Conservation (phyloP, 2,797 vertebrate species). For the Platyrinchus mystaceus region DNA sequence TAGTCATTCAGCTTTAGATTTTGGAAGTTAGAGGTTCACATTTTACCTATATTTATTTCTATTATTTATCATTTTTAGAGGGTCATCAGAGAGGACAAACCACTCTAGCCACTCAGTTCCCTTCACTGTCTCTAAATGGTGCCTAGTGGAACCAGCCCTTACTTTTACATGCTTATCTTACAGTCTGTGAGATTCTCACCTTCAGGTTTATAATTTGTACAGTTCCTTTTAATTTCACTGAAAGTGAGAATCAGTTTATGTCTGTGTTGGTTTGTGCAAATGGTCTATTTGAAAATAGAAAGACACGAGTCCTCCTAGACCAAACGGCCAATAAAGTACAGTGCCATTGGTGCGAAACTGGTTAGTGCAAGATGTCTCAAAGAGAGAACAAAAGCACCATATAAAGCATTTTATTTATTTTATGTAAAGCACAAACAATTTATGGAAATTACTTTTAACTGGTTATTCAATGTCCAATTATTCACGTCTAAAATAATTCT, state of each 20-base stretch:
- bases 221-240: background rate
- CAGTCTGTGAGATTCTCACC: background rate
- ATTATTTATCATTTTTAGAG: background rate
- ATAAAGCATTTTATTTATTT: constrained; percentile 21
- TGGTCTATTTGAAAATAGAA: background rate
- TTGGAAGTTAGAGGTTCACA: background rate
- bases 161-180: background rate
- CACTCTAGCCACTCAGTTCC: background rate
- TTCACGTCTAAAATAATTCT: constrained; percentile 39
- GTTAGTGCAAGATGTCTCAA: background rate
- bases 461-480: constrained; percentile 36
- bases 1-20: background rate
- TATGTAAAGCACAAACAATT: constrained; percentile 53
- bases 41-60: background rate
- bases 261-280: background rate
- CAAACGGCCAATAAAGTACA: background rate
- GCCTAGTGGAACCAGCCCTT: background rate
- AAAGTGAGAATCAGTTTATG: background rate
- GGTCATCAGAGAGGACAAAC: background rate
- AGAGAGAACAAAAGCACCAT: background rate
- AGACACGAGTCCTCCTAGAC: background rate
- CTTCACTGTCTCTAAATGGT: background rate
- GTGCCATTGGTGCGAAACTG: background rate
- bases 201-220: background rate
- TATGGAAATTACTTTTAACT: constrained; percentile 53